Evolutionary conservation across 2,113 vertebrate species (phyloP).

Genomic region (Danionella cerebrum): DNA sequence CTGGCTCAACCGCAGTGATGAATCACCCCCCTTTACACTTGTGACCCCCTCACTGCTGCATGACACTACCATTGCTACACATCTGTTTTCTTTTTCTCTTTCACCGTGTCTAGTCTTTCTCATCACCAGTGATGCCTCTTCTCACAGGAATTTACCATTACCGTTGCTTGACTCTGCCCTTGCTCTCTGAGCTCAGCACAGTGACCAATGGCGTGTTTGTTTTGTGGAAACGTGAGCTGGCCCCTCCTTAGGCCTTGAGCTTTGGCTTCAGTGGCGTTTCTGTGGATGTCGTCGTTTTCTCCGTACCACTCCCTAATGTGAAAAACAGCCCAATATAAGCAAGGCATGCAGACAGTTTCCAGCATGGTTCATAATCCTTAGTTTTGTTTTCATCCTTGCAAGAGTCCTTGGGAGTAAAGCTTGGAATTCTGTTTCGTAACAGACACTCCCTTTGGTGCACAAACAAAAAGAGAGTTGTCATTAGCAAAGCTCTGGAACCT

Average conservation of each 20-base stretch:
- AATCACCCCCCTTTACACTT: not conserved
- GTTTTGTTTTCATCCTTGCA: not conserved
- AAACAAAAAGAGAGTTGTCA: not conserved
- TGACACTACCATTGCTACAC: not conserved
- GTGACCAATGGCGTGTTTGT: constrained; percentile 59
- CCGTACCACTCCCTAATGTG: constrained; percentile 52
- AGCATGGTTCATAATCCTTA: constrained; percentile 37
- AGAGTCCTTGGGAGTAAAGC: not conserved
- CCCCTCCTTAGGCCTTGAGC: constrained; percentile 45
- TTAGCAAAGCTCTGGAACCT: not conserved
- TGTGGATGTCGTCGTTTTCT: constrained; percentile 42
- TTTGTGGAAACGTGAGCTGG: constrained; percentile 56
- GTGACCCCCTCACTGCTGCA: not conserved
- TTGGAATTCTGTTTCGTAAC: not conserved
- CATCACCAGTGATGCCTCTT: not conserved
- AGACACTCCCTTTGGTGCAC: not conserved
- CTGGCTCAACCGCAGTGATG: not conserved
- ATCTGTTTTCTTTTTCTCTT: not conserved
- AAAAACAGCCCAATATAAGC: constrained; percentile 50
- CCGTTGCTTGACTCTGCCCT: constrained; percentile 55
- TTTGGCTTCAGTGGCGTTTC: constrained; percentile 34
- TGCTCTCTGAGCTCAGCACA: constrained; percentile 60
- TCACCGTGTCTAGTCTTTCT: not conserved
- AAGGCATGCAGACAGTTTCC: constrained; percentile 32
- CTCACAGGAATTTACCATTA: constrained; percentile 32